phyloP scores from a whole-genome alignment of 2,797 vertebrate genomes.

The Xenopus petersii region DNA sequence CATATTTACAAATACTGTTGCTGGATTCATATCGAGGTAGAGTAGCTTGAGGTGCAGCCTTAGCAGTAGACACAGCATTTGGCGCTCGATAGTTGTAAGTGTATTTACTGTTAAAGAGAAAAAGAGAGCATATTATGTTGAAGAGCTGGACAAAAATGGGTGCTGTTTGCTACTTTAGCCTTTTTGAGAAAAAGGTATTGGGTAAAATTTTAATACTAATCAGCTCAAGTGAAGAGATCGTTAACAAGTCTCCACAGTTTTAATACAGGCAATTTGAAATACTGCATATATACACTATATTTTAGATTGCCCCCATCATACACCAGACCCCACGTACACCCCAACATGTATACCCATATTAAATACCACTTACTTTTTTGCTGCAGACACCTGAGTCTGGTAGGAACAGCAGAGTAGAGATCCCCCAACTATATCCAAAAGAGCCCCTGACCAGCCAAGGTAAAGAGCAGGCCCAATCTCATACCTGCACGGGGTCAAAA shows the following conservation, averaged over 20 bases:
- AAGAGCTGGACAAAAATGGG: too few species aligned
- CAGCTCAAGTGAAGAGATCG: too few species aligned
- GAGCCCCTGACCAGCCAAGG: conserved; percentile 83
- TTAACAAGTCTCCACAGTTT: too few species aligned
- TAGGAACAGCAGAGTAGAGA: conserved; percentile 52
- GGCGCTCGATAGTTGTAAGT: conserved; percentile 13
- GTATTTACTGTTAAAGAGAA: conserved; percentile 7
- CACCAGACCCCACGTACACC: too few species aligned
- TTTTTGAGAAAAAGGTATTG: too few species aligned
- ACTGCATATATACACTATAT: too few species aligned
- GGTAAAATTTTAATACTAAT: too few species aligned
- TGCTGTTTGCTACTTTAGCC: too few species aligned
- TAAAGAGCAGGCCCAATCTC: conserved; percentile 86
- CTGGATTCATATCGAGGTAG: conserved; percentile 39
- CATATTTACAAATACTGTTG: conserved; percentile 56
- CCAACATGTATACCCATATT: too few species aligned
- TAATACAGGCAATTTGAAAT: too few species aligned
- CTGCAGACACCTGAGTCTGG: conserved; percentile 9
- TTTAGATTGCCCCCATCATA: too few species aligned
- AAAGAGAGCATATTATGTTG: not conserved
- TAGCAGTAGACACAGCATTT: not conserved
- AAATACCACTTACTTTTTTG: conserved; percentile 14
- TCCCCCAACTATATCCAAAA: conserved; percentile 67
- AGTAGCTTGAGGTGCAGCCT: conserved; percentile 11
- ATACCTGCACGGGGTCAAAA: conserved; percentile 64